Conservation (phyloP, 1,140 invertebrate genomes). For the Euborellia annulipes region DNA sequence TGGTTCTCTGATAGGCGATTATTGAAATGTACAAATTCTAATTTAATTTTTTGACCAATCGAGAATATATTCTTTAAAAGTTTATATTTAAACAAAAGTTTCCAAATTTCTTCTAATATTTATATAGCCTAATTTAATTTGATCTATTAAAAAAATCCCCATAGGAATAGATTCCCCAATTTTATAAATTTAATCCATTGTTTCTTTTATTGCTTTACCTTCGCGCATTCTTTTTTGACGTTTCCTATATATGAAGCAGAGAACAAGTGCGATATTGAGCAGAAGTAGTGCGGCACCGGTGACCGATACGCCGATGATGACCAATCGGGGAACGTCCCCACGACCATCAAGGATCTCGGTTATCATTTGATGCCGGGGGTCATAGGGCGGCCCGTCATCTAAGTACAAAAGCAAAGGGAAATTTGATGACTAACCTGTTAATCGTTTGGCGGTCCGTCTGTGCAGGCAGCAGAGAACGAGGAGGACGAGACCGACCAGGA, state of each 20-base stretch:
- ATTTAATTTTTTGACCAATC: too few species aligned
- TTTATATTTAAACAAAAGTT: too few species aligned
- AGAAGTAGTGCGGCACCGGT: constrained; percentile 60
- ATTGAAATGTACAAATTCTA: too few species aligned
- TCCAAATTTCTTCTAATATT: too few species aligned
- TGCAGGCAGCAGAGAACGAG: constrained; percentile 77
- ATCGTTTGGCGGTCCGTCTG: constrained; percentile 51
- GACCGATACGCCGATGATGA: constrained; percentile 66
- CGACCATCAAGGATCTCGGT: constrained; percentile 48
- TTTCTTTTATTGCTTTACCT: too few species aligned
- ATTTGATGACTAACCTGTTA: constrained; percentile 38
- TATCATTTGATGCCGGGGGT: constrained; percentile 30
- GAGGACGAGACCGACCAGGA: constrained; percentile 64
- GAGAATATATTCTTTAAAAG: too few species aligned
- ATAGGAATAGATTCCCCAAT: too few species aligned
- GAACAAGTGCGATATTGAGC: constrained; percentile 65
- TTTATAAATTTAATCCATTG: too few species aligned
- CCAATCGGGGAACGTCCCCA: constrained; percentile 51
- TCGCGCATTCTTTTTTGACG: constrained; percentile 40
- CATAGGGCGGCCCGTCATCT: constrained; percentile 26
- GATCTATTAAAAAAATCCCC: too few species aligned
- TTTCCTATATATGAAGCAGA: constrained; percentile 67
- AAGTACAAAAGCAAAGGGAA: constrained; percentile 32
- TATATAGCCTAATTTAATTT: too few species aligned
- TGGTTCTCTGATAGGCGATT: too few species aligned